Conservation (phyloP, 2,888 invertebrate species). For the Alitta virens region DNA sequence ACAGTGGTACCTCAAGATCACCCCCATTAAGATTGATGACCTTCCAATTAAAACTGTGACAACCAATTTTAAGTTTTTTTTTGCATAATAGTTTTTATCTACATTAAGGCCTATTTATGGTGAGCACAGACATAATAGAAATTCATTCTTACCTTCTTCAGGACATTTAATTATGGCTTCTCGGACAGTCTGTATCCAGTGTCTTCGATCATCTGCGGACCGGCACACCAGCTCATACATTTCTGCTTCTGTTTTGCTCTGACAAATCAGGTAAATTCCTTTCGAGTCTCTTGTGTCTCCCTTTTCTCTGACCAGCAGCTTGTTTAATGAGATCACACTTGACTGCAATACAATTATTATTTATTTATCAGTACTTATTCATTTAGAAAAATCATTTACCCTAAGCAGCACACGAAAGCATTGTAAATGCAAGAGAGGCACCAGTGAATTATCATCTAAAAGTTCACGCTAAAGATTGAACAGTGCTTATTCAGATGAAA, state of each 20-base stretch:
- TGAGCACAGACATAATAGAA: too few relatives aligned
- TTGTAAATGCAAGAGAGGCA: too few relatives aligned
- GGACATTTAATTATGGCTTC: conserved; percentile 82
- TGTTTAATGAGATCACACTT: conserved; percentile 87
- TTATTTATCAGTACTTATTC: too few relatives aligned
- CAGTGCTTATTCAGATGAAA: neutral
- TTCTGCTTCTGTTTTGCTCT: conserved; percentile 85
- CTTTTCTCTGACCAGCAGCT: conserved; percentile 88
- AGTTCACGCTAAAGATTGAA: neutral
- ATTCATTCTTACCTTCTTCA: conserved; percentile 57
- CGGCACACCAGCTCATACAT: conserved; percentile 90
- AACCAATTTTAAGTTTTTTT: too few relatives aligned
- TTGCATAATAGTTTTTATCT: too few relatives aligned
- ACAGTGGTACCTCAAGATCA: too few relatives aligned
- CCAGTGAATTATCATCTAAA: neutral
- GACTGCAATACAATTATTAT: conserved; percentile 64
- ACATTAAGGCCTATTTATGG: too few relatives aligned
- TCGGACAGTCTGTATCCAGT: conserved; percentile 85
- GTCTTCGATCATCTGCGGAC: conserved; percentile 84
- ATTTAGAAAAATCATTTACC: too few relatives aligned
- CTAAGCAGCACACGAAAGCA: too few relatives aligned
- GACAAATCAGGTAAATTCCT: conserved; percentile 89
- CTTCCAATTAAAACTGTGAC: too few relatives aligned
- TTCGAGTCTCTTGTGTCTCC: conserved; percentile 80
- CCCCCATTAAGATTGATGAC: too few relatives aligned